Conservation (phyloP, 2,797 vertebrate species). For the Typhlichthys eigenmanni region DNA sequence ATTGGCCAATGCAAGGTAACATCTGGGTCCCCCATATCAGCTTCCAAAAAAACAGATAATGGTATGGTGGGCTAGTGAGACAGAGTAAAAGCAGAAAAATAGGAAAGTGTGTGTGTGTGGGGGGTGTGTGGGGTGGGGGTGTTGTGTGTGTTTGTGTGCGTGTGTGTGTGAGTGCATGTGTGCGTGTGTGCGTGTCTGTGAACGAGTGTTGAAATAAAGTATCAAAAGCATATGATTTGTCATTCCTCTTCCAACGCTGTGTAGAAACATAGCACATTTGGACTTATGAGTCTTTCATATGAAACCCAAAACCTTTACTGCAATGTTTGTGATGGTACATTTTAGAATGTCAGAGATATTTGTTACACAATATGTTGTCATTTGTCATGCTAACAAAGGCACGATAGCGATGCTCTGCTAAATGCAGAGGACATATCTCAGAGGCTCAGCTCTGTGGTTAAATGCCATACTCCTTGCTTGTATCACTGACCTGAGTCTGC, state of each 20-base stretch:
- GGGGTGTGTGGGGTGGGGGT: background rate
- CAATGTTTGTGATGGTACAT: background rate
- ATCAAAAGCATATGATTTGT: conserved; percentile 4
- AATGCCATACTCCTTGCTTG: background rate
- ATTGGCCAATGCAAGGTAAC: conserved; percentile 76
- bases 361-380: background rate
- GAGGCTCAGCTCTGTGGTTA: conserved; percentile 21
- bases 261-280: background rate
- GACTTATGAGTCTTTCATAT: background rate
- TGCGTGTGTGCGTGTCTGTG: background rate
- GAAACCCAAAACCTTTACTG: conserved; percentile 1
- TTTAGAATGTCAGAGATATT: conserved; percentile 3
- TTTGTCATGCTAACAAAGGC: background rate
- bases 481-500: conserved; percentile 14
- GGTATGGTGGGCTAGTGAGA: conserved; percentile 42
- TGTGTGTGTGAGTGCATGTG: background rate
- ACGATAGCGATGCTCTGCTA: background rate
- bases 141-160: background rate
- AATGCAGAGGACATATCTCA: conserved; percentile 6
- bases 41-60: conserved; percentile 63
- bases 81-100: background rate
- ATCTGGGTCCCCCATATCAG: conserved; percentile 76
- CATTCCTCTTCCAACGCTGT: background rate
- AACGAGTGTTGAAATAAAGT: background rate
- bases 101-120: background rate